Evolutionary conservation across 2,888 invertebrate genomes (phyloP).

Genomic region (Sicus ferrugineus): DNA sequence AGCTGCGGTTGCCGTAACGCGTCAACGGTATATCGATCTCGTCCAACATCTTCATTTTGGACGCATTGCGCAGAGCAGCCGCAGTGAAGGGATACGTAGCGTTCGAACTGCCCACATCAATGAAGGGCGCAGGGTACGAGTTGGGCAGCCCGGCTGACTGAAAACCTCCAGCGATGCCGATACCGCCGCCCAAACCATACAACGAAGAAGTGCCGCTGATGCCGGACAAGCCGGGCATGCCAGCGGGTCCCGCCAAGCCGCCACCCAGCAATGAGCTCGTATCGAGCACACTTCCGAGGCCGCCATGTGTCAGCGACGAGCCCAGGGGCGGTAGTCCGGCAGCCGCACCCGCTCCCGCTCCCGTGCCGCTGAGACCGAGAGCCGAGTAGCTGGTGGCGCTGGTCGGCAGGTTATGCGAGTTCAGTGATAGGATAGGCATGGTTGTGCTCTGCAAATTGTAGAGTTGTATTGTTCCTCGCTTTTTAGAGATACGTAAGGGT

Average conservation of each 20-base stretch:
- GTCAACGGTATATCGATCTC: conserved; percentile 75
- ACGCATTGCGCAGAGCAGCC: conserved; percentile 71
- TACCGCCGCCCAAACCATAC: conserved; percentile 50
- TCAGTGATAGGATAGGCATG: conserved; percentile 70
- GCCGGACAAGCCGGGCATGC: conserved; percentile 47
- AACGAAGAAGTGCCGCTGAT: conserved; percentile 55
- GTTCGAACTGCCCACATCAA: conserved; percentile 58
- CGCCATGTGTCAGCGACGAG: conserved; percentile 61
- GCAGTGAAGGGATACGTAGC: conserved; percentile 69
- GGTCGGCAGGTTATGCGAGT: conserved; percentile 64
- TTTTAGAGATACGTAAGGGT: conserved; percentile 36
- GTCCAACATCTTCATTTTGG: conserved; percentile 76
- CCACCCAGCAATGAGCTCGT: conserved; percentile 56
- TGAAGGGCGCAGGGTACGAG: conserved; percentile 57
- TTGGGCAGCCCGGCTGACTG: conserved; percentile 55
- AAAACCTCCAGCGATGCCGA: conserved; percentile 44
- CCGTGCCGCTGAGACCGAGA: conserved; percentile 60
- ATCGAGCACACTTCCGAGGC: conserved; percentile 59
- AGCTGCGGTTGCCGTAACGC: conserved; percentile 70
- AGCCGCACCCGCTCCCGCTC: conserved; percentile 34
- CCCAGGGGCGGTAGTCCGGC: conserved; percentile 48
- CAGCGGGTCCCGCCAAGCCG: conserved; percentile 44
- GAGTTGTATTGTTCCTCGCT: conserved; percentile 65
- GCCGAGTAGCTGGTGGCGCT: conserved; percentile 63
- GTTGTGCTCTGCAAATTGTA: conserved; percentile 72